Evolutionary conservation across 2,797 vertebrate species (phyloP), one percentile per base, ranked within the genome.

Genomic region (Cottoperca gobio): DNA sequence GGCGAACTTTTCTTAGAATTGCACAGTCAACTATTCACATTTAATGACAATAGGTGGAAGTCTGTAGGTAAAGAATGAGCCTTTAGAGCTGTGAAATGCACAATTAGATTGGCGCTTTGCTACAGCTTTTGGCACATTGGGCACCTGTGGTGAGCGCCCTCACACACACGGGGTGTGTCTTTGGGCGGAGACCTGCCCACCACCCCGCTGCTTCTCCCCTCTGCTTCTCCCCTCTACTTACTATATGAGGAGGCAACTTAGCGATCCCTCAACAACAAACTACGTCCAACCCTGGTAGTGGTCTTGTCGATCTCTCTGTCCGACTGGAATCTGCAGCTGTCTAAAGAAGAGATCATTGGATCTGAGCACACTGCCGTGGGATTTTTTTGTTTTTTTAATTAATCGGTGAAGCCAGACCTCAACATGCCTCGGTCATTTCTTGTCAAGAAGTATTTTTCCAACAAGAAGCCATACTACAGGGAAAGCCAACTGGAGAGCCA

Each of bases 381-480:
- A 55, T 67, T 74, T 28, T 0, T 21, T 42, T 0, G 43, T 26
- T 39, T 26, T 2, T 46, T 19, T 9, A n/a, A 37, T 53, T 55
- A 2, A 11, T 8, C 33, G 17, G n/a, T 48, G 37, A 73, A 81
- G 11, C 37, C 23, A 54, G 28, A 78, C 19, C 21, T 73, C 88
- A 96, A 77, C 78, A 99, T 99, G 98, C 98, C 98, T 85, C 96
- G 97, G 5, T 99, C 97, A 5, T 99, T 99, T 86, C 95, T 99
- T 11, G 97, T 99, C 55, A 97, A 98, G 95, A 99, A 99, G 89
- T 96, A 97, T 73, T 96, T 96, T 78, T 94, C 95, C 70, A 96
- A 85, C 91, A 98, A 96, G 94, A 99, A 97, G 73, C 96, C 95
- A 3, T 96, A 96, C 90, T 97, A 98, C 92, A 96, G 96, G 78